Base-by-base conservation (phyloP, 2,888 invertebrate species). In the Odontothrips loti region DNA sequence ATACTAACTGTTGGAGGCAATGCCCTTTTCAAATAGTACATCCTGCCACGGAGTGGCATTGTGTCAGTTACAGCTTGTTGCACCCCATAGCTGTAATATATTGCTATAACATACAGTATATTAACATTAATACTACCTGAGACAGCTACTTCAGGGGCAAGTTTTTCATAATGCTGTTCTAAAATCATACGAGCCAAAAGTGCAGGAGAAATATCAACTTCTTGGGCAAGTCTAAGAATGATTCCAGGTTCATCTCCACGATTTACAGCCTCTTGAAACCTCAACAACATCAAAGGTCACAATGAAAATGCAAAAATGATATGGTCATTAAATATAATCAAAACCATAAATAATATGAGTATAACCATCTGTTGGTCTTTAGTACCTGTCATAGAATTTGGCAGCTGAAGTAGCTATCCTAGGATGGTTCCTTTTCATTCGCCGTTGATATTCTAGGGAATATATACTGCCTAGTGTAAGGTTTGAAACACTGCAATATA, bases 121-220 rank as follows among this genome's bases (percentile, higher is more conserved):
- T 43, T 51, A 79, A 58, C 9, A 79, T 20, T 81, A 15, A 43
- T 34, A 11, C 47, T 78, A 63, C 47, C 63, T 79, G 43, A 79
- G 48, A 79, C 79, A 47, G 80, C 81, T 43, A 81, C 79, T 43
- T 81, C 84, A 84, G 86, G 84, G 82, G 84, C 83, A 27, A 83
- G 81, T 68, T 85, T 84, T 11, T 87, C 87, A 79, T 88, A 88
- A 85, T 90, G 88, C 83, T 88, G 88, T 84, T 91, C 90, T 47
- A 93, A 85, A 80, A 93, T 88, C 79, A 91, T 86, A 84, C 90
- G 89, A 0, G 92, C 91, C 79, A 92, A 86, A 82, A 92, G 86
- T 47, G 91, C 89, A 9, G 92, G 92, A 12, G 91, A 88, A 78
- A 91, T 86, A 79, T 90, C 89, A 82, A 88, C 86, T 82, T 90